Percentiles rank a stretch among this genome's conserved stretches.
Evolutionary conservation across 2,113 vertebrate genomes (phyloP).

Genomic region (Protobothrops flavoviridis): DNA sequence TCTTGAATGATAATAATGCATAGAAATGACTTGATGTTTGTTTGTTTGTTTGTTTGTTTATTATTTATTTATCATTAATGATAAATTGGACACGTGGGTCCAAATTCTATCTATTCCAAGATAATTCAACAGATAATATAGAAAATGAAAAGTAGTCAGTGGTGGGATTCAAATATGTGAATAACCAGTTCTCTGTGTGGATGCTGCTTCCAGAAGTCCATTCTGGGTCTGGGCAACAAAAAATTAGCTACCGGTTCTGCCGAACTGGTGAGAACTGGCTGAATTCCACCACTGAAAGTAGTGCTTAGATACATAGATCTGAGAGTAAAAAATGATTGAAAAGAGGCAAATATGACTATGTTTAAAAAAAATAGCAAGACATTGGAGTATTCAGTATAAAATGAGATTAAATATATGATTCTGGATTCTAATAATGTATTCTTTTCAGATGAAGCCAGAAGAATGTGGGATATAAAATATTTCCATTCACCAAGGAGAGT

Average conservation of each 20-base stretch:
- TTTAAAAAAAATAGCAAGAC: neutral
- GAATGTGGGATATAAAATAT: neutral
- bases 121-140: neutral
- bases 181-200: too few species aligned
- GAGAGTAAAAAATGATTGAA: neutral
- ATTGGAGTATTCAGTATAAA: neutral
- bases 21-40: neutral
- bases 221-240: too few species aligned
- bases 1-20: neutral
- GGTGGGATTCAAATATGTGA: too few species aligned
- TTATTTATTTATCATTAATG: too few species aligned
- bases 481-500: neutral
- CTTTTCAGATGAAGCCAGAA: neutral
- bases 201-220: too few species aligned
- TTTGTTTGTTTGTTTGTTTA: neutral
- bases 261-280: too few species aligned
- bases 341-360: neutral
- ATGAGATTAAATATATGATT: neutral
- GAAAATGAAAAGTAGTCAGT: neutral
- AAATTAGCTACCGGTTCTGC: too few species aligned
- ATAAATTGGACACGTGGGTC: neutral
- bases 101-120: neutral
- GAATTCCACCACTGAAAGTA: neutral
- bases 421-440: constrained; percentile 1
- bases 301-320: neutral